A percentile compares a stretch with the other conserved stretches of the same genome.
These are phyloP conservation scores for Corydoras maculifer DNA, from an alignment of 2,113 vertebrate genomes.

Conservation along the genomic window DNA sequence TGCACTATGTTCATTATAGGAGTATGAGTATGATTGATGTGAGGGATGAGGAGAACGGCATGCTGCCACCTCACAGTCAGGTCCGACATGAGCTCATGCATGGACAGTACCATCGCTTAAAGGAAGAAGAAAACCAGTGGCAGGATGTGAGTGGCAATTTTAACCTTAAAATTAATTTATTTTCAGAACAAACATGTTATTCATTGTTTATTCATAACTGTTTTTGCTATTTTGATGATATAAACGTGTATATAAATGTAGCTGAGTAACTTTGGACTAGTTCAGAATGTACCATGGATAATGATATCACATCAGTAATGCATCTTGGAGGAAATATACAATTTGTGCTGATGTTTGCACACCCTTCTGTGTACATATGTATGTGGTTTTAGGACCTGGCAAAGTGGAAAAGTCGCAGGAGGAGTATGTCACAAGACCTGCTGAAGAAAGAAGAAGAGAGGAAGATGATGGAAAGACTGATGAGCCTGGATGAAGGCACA, in stretches of 20 bases:
- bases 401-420: slow-evolving; percentile 88
- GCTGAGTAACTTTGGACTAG: no score
- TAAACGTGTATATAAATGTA: no score
- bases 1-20: slow-evolving; percentile 54
- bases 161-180: not conserved
- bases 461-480: slow-evolving; percentile 85
- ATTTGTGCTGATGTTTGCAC: not conserved
- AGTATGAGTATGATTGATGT: slow-evolving; percentile 94
- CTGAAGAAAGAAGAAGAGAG: slow-evolving; percentile 97
- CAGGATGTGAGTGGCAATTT: slow-evolving; percentile 79
- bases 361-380: slow-evolving; percentile 1
- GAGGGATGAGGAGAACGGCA: slow-evolving; percentile 78
- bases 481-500: slow-evolving; percentile 63
- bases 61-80: slow-evolving; percentile 80
- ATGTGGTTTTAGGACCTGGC: slow-evolving; percentile 78
- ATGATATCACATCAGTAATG: not conserved
- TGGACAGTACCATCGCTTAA: slow-evolving; percentile 78
- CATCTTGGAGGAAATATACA: not conserved
- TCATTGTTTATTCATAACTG: no score
- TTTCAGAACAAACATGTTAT: no score
- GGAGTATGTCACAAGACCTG: slow-evolving; percentile 91
- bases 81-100: slow-evolving; percentile 87
- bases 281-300: no score
- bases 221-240: no score
- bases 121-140: slow-evolving; percentile 92